A percentile compares a stretch with the other conserved stretches of the same genome.
Evolutionary conservation across 2,888 invertebrate species (phyloP).

Genomic region (Tethea ocularis): DNA sequence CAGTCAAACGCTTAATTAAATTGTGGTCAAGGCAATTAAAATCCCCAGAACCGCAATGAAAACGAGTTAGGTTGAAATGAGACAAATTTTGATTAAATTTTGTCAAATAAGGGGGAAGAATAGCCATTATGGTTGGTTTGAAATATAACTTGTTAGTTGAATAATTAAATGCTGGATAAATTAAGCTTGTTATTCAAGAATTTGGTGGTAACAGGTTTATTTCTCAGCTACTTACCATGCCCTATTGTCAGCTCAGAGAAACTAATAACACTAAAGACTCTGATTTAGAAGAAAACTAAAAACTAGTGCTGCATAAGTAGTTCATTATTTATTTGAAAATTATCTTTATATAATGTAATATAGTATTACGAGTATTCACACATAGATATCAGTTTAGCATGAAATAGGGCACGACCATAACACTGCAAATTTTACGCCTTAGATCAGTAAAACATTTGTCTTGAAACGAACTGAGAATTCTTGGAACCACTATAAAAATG

Average conservation of each 20-base stretch:
- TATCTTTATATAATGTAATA: no score
- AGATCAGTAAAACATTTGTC: background rate
- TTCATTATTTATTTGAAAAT: no score
- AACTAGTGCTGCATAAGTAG: no score
- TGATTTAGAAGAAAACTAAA: no score
- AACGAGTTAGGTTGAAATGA: background rate
- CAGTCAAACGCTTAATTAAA: background rate
- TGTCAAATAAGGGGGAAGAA: conserved; percentile 1
- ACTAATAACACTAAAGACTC: no score
- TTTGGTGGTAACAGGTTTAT: no score
- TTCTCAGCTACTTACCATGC: no score
- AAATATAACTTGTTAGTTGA: background rate
- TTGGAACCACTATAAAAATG: background rate
- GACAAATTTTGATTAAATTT: conserved; percentile 4
- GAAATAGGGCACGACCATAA: background rate
- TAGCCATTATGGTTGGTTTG: background rate
- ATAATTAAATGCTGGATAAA: background rate
- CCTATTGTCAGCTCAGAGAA: no score
- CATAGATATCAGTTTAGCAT: background rate
- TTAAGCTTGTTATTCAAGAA: no score
- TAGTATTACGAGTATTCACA: no score
- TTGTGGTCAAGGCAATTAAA: conserved; percentile 3
- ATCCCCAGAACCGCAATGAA: background rate
- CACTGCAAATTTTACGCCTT: background rate
- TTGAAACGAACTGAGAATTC: background rate